Percentiles rank a stretch among this genome's conserved stretches.
Conservation (phyloP, 1,140 invertebrate species). For the Cydia fagiglandana region DNA sequence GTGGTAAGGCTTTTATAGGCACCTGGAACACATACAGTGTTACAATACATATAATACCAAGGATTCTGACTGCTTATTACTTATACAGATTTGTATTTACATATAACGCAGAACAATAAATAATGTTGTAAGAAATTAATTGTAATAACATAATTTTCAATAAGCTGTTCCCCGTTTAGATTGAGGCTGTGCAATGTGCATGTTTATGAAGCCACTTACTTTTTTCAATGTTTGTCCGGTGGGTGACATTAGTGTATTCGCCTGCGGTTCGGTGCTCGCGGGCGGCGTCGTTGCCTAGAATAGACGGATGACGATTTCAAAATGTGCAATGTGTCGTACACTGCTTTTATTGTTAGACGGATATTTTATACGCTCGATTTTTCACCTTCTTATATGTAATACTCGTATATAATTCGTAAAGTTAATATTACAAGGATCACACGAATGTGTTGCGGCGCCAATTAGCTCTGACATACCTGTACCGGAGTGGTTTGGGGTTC, state of each 20-base stretch:
- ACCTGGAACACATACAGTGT: conserved; percentile 48
- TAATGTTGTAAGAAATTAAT: neutral
- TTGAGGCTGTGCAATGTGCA: no score
- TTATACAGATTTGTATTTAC: no score
- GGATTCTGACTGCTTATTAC: neutral
- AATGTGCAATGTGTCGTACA: no score
- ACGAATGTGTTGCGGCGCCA: neutral
- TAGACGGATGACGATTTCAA: neutral
- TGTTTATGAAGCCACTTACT: conserved; percentile 40
- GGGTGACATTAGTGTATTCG: conserved; percentile 57
- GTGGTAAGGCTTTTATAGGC: conserved; percentile 63
- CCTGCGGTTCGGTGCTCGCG: conserved; percentile 34
- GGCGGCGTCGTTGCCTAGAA: neutral
- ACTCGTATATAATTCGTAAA: no score
- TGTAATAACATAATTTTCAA: no score
- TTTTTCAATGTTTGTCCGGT: conserved; percentile 73
- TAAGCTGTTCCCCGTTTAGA: neutral
- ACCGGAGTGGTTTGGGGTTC: neutral
- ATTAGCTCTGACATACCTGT: neutral
- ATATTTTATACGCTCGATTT: no score
- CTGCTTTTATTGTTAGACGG: neutral
- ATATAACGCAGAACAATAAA: neutral
- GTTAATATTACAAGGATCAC: no score
- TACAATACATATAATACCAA: conserved; percentile 20
- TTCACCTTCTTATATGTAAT: no score